phyloP scores from a whole-genome alignment of 1,140 invertebrate genomes.

The Tetragnatha versicolor region DNA sequence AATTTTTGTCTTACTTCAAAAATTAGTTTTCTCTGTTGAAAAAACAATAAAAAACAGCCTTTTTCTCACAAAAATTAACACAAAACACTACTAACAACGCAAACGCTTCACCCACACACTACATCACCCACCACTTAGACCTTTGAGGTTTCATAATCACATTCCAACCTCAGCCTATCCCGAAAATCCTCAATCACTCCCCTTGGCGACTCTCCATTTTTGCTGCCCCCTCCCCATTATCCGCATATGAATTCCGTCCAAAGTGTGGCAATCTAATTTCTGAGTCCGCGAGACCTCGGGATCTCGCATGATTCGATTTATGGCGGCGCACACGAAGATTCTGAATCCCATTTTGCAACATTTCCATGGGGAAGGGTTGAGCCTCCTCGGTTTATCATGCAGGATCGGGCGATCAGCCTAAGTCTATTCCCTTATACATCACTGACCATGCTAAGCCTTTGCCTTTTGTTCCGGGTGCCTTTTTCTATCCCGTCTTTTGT shows the following conservation, averaged over 20 bases:
- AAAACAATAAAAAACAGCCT: no score
- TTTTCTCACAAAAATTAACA: no score
- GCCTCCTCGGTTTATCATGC: conserved; percentile 19
- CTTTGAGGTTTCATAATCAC: no score
- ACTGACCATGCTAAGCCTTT: conserved; percentile 31
- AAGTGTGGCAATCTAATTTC: conserved; percentile 14
- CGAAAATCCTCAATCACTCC: no score
- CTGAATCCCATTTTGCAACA: conserved; percentile 30
- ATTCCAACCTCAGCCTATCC: no score
- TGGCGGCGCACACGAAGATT: neutral
- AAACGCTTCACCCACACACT: no score
- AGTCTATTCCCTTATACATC: conserved; percentile 37
- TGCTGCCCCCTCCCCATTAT: neutral
- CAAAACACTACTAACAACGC: no score
- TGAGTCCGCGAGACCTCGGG: neutral
- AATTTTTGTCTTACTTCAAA: no score
- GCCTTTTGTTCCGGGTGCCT: conserved; percentile 13
- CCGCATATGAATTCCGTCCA: neutral
- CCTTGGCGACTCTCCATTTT: no score
- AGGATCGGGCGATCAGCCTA: conserved; percentile 18
- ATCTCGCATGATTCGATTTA: conserved; percentile 15
- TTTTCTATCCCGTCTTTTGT: neutral
- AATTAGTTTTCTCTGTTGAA: no score
- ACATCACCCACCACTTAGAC: no score
- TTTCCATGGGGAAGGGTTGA: conserved; percentile 29